Evolutionary conservation across 2,888 invertebrate species (phyloP).

Genomic region (Lingula anatina): DNA sequence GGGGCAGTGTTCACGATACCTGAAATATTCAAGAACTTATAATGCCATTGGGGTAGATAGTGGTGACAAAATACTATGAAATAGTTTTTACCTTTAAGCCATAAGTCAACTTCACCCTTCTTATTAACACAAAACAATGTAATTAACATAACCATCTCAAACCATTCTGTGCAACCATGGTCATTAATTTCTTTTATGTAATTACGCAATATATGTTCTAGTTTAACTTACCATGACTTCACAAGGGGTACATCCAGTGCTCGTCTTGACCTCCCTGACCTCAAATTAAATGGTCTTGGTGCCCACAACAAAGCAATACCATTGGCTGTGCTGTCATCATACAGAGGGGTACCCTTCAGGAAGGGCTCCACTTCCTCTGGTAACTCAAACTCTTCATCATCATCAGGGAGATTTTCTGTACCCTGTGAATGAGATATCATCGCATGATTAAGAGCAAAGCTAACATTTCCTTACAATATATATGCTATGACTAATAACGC

Average conservation of each 20-base stretch:
- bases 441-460: too few species aligned
- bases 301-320: conserved; percentile 97
- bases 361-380: conserved; percentile 88
- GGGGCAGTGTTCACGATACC: conserved; percentile 56
- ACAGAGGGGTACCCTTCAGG: conserved; percentile 88
- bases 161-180: too few species aligned
- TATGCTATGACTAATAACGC: not conserved
- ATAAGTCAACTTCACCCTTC: too few species aligned
- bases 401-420: conserved; percentile 79
- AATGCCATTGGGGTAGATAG: too few species aligned
- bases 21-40: too few species aligned
- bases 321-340: conserved; percentile 98
- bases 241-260: conserved; percentile 97
- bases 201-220: too few species aligned
- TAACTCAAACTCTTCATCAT: conserved; percentile 78
- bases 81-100: too few species aligned
- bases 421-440: conserved; percentile 54
- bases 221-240: conserved; percentile 78
- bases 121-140: too few species aligned
- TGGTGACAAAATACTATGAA: too few species aligned
- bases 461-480: too few species aligned
- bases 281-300: conserved; percentile 93
- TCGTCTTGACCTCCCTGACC: conserved; percentile 87
- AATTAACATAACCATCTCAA: too few species aligned
- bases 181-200: too few species aligned